These are phyloP conservation scores for Meloidogyne floridensis DNA, from an alignment of 1,140 invertebrate genomes.

Conservation along the genomic window DNA sequence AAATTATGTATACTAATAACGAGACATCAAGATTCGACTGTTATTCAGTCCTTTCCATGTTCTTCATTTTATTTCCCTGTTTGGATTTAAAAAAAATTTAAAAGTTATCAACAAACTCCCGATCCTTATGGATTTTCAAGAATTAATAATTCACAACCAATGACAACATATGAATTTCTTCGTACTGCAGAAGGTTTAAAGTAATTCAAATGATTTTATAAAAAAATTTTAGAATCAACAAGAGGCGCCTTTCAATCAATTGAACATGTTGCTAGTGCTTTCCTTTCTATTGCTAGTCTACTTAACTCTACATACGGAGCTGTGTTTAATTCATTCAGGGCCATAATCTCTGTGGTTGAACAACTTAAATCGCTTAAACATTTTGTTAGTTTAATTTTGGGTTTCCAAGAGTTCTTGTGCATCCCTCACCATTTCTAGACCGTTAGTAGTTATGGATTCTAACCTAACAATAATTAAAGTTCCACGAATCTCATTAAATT, in stretches of 20 bases:
- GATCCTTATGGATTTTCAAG: not conserved
- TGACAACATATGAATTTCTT: not conserved
- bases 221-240: conserved; percentile 79
- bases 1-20: too few relatives aligned
- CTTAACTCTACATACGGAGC: conserved; percentile 92
- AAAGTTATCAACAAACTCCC: not conserved
- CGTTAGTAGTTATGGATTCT: conserved; percentile 26
- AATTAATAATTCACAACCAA: not conserved
- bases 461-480: not conserved
- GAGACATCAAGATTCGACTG: too few relatives aligned
- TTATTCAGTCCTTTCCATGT: too few relatives aligned
- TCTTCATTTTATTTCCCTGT: not conserved
- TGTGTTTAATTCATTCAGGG: conserved; percentile 88
- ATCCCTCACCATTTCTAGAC: conserved; percentile 37
- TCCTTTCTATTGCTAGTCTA: conserved; percentile 91
- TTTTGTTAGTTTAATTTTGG: conserved; percentile 79
- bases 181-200: conserved; percentile 61
- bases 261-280: conserved; percentile 85
- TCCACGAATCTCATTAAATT: not conserved
- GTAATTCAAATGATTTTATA: not conserved
- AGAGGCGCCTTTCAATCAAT: conserved; percentile 89
- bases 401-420: too few relatives aligned
- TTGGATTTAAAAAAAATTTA: not conserved
- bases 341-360: conserved; percentile 89
- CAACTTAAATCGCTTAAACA: conserved; percentile 82